Conservation (phyloP, 2,797 vertebrate genomes). For the Podarcis siculus region DNA sequence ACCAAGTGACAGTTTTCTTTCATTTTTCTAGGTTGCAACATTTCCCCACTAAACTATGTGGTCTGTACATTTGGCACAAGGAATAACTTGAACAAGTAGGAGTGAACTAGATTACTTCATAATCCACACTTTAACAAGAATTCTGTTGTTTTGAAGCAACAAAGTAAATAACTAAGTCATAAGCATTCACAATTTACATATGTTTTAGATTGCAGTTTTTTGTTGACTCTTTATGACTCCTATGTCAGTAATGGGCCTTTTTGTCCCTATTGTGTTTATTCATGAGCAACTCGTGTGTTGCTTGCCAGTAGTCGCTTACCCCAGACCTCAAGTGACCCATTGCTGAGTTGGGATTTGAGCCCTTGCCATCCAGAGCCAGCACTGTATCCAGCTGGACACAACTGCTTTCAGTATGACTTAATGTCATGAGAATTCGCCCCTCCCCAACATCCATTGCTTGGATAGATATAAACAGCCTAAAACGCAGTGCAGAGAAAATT, state of each 20-base stretch:
- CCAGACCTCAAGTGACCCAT: neutral
- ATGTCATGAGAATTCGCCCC: neutral
- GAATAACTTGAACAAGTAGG: slow-evolving; percentile 6
- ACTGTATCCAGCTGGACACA: neutral
- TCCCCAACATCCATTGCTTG: neutral
- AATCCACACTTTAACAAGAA: neutral
- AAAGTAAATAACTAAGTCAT: neutral
- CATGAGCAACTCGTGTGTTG: neutral
- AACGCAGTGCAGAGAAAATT: neutral
- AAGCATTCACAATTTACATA: neutral
- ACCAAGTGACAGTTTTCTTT: neutral
- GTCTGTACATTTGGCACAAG: neutral
- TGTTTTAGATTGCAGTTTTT: neutral
- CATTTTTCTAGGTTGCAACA: neutral
- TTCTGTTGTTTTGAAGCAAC: neutral
- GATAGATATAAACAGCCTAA: neutral
- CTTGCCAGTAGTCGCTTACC: neutral
- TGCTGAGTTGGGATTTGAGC: neutral
- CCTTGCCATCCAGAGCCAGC: neutral
- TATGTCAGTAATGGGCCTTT: neutral
- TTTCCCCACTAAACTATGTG: neutral
- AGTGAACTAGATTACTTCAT: neutral
- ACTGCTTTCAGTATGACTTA: neutral
- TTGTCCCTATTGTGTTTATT: neutral
- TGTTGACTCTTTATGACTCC: neutral